Percentiles rank a stretch among this genome's conserved stretches.
Evolutionary conservation across 1,140 invertebrate genomes (phyloP).

Genomic region (Drosophila persimilis): DNA sequence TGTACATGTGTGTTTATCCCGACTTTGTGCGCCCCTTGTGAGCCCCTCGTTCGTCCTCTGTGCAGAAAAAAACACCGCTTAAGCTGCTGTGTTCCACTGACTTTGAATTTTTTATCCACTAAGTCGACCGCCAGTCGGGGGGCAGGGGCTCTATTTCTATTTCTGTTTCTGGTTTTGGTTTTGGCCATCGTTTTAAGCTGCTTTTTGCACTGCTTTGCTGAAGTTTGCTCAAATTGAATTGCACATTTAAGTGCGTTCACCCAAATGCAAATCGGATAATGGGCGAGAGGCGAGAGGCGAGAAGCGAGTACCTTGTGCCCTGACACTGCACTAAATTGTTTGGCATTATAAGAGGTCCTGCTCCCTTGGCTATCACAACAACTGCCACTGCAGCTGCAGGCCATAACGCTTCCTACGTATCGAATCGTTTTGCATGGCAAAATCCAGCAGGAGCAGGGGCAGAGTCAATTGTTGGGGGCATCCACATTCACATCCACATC

Average conservation of each 20-base stretch:
- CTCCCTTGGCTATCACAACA: constrained; percentile 71
- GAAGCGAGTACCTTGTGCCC: constrained; percentile 64
- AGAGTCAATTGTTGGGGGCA: constrained; percentile 40
- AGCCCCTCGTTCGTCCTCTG: background rate
- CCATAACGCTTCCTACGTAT: constrained; percentile 66
- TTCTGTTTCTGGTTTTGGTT: too few species aligned
- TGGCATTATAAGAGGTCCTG: constrained; percentile 61
- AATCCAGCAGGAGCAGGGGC: background rate
- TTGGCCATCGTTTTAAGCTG: constrained; percentile 50
- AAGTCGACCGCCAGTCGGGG: constrained; percentile 47
- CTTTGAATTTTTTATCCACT: constrained; percentile 78
- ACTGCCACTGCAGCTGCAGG: constrained; percentile 53
- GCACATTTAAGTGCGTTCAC: constrained; percentile 81
- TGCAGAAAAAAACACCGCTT: constrained; percentile 68
- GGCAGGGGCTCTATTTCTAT: too few species aligned
- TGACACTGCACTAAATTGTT: constrained; percentile 75
- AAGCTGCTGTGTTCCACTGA: constrained; percentile 80
- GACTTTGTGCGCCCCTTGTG: constrained; percentile 61
- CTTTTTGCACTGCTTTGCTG: constrained; percentile 76
- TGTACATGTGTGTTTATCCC: constrained; percentile 79
- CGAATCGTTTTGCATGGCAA: constrained; percentile 68
- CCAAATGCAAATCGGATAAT: constrained; percentile 80
- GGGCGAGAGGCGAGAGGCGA: constrained; percentile 23
- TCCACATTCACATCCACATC: background rate
- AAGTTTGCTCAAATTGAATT: constrained; percentile 77